Base-by-base conservation (phyloP, 1,140 invertebrate genomes). In the Papilio polyxenes region DNA sequence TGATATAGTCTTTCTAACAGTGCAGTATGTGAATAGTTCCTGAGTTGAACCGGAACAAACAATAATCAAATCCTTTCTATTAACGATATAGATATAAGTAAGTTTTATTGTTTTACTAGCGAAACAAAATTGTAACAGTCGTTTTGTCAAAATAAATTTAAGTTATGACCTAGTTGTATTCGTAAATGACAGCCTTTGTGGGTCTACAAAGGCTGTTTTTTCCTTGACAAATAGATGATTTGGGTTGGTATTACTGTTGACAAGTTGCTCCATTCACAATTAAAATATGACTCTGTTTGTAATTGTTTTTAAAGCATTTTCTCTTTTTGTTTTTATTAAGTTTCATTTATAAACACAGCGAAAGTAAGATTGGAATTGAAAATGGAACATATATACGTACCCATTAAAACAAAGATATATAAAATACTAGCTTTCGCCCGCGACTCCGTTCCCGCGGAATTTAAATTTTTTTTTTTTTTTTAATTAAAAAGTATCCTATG, bases 151-250 rank as follows among this genome's bases (percentile, higher is more conserved):
- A 62, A 62, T 65, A 13, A 31, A 17, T 31, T 13, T 31, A 31
- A 37, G 62, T 31, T 65, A 37, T 37, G 62, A 65, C 23, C 20
- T 65, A 65, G 13, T 65, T 65, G 23, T 62, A 11, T 62, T 44
- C 17, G 56, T 79, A 31, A 79, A 62, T 40, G 53, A 56, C 59
- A n/a, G 37, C 53, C 40, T 79, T 62, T 86, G 83, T 72, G 11
- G 31, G 53, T 53, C 56, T 78, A 85, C 82, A 86, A 85, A 87
- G 78, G 81, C 53, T 81, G 23, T 65, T 65, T 23, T 83, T 84
- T 81, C 75, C 78, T 59, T 89, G 88, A 90, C 89, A 90, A 90
- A 90, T 90, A 86, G 85, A 85, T 88, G 87, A 89, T 89, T 87
- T 85, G 84, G 89, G 86, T 84, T 84, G 81, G 85, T 83, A 83